Evolutionary conservation across 2,113 vertebrate species (phyloP).

Genomic region (Maccullochella peelii): DNA sequence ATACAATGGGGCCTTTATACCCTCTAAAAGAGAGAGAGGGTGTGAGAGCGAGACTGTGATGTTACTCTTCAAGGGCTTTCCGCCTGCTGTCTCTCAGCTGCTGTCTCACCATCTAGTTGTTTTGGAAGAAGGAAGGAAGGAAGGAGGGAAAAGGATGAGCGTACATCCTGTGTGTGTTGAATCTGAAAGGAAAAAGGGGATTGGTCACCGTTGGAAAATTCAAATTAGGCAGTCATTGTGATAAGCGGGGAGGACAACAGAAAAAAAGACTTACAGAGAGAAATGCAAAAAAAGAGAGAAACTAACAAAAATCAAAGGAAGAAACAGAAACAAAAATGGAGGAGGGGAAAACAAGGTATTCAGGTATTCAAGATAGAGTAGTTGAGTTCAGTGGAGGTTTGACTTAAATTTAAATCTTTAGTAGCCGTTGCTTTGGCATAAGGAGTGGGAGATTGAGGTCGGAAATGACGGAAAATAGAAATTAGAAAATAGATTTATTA

Average conservation of each 20-base stretch:
- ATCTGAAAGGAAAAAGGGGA: constrained; percentile 11
- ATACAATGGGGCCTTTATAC: constrained; percentile 81
- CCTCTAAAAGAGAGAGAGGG: constrained; percentile 19
- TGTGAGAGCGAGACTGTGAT: constrained; percentile 67
- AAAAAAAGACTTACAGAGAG: not conserved
- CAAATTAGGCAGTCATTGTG: constrained; percentile 70
- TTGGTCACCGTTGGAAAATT: constrained; percentile 65
- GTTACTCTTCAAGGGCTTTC: constrained; percentile 70
- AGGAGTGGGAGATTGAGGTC: not conserved
- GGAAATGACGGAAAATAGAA: not conserved
- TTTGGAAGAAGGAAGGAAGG: constrained; percentile 55
- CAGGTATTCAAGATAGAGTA: constrained; percentile 1
- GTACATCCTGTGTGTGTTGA: constrained; percentile 65
- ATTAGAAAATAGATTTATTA: not conserved
- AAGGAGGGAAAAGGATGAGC: constrained; percentile 54
- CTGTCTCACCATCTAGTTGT: constrained; percentile 77
- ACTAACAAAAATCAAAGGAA: not conserved
- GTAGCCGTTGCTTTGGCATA: not conserved
- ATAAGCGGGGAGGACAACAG: not conserved
- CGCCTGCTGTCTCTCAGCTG: constrained; percentile 73
- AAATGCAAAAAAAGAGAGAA: not conserved
- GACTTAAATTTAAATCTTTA: constrained; percentile 26
- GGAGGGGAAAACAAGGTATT: not conserved
- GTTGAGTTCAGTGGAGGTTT: constrained; percentile 27
- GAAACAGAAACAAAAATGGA: not conserved